Evolutionary conservation across 2,888 invertebrate species (phyloP).

Genomic region (Drosophila suboccidentalis): DNA sequence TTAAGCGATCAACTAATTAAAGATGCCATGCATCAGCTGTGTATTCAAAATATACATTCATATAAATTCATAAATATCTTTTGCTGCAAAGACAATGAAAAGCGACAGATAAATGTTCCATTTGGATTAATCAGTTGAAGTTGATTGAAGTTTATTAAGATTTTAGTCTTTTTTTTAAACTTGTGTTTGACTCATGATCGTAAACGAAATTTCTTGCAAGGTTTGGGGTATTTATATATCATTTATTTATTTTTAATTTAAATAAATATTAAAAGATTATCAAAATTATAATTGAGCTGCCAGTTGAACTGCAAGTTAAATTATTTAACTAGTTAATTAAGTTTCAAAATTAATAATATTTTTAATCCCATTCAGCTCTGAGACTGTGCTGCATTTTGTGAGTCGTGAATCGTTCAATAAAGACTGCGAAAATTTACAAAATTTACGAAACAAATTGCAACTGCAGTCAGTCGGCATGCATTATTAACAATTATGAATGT

Average conservation of each 20-base stretch:
- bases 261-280: too few species aligned
- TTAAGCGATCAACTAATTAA: conserved; percentile 76
- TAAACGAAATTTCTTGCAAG: background rate
- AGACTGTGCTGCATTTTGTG: background rate
- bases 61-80: conserved; percentile 4
- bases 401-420: conserved; percentile 26
- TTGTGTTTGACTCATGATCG: background rate
- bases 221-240: background rate
- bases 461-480: conserved; percentile 47
- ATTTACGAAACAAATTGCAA: conserved; percentile 33
- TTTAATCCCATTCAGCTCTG: background rate
- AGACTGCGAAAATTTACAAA: conserved; percentile 25
- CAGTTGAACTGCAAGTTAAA: background rate
- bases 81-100: conserved; percentile 16
- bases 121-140: conserved; percentile 27
- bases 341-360: conserved; percentile 1
- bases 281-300: background rate
- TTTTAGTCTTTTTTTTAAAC: background rate
- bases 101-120: conserved; percentile 25
- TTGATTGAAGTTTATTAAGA: conserved; percentile 1
- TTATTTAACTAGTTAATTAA: background rate
- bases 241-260: too few species aligned
- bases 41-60: conserved; percentile 18
- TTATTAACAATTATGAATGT: conserved; percentile 67
- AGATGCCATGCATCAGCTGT: conserved; percentile 40